Evolutionary conservation across 2,113 vertebrate species (phyloP).

Genomic region (Junco hyemalis): DNA sequence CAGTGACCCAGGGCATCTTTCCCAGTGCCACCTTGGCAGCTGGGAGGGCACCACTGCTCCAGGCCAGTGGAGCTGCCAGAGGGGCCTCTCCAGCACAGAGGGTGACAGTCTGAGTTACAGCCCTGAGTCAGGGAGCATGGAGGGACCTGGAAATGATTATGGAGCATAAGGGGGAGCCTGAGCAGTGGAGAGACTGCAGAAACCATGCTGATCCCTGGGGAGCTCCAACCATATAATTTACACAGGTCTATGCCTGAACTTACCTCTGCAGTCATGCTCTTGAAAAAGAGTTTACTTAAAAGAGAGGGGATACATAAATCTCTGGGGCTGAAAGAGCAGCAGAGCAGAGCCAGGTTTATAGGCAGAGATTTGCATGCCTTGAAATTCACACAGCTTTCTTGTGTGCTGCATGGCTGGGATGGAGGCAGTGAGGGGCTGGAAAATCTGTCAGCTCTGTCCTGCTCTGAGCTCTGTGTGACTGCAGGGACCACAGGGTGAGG

Average conservation of each 20-base stretch:
- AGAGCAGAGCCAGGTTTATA: background rate
- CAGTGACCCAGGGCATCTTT: accelerated
- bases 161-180: background rate
- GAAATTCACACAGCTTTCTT: background rate
- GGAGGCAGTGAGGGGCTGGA: background rate
- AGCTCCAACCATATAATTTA: background rate
- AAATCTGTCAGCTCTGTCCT: background rate
- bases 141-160: conserved; percentile 46
- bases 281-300: conserved; percentile 32
- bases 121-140: background rate
- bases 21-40: background rate
- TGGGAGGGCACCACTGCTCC: background rate
- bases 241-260: background rate
- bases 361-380: background rate
- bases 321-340: background rate
- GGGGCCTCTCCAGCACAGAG: background rate
- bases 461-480: accelerated
- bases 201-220: background rate
- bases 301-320: background rate
- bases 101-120: conserved; percentile 1
- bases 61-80: background rate
- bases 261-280: conserved; percentile 7
- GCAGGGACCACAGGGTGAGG: background rate
- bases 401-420: background rate
- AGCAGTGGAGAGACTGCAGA: conserved; percentile 1